Conservation (phyloP, 2,113 vertebrate genomes). For the Chascanopsetta lugubris region DNA sequence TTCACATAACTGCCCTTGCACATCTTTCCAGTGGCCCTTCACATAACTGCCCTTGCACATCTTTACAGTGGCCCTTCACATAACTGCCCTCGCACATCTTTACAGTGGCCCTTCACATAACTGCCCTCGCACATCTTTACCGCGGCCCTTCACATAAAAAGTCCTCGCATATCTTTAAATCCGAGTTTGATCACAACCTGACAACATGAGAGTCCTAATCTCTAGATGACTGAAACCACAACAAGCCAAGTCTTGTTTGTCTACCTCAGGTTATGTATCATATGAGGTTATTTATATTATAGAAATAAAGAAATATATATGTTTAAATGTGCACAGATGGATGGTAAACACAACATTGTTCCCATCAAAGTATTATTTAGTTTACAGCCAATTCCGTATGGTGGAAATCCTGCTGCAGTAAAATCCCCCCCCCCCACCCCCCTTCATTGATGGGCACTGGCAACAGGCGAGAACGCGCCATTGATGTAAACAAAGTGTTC, state of each 20-base stretch:
- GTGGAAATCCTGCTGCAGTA: constrained; percentile 36
- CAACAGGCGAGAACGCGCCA: constrained; percentile 25
- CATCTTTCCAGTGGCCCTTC: too few relatives aligned
- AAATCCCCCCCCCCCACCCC: constrained; percentile 8
- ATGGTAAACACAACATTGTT: constrained; percentile 22
- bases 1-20: too few relatives aligned
- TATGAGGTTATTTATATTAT: constrained; percentile 46
- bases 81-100: constrained; percentile 19
- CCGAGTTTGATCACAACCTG: constrained; percentile 4
- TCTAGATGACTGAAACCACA: constrained; percentile 25
- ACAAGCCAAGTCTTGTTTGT: constrained; percentile 43
- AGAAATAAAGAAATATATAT: constrained; percentile 33
- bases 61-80: constrained; percentile 1
- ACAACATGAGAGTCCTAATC: constrained; percentile 5
- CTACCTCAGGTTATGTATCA: constrained; percentile 65
- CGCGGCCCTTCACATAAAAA: too few relatives aligned
- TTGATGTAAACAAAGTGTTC: constrained; percentile 51
- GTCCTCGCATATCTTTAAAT: constrained; percentile 5
- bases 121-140: too few relatives aligned
- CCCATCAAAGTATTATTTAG: constrained; percentile 16
- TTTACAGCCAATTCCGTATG: background rate
- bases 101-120: too few relatives aligned
- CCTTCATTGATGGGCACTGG: constrained; percentile 14
- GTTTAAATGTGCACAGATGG: constrained; percentile 12
- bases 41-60: constrained; percentile 13